Evolutionary conservation across 2,797 vertebrate genomes (phyloP).

Genomic region (Melanotaenia parkinsoni): DNA sequence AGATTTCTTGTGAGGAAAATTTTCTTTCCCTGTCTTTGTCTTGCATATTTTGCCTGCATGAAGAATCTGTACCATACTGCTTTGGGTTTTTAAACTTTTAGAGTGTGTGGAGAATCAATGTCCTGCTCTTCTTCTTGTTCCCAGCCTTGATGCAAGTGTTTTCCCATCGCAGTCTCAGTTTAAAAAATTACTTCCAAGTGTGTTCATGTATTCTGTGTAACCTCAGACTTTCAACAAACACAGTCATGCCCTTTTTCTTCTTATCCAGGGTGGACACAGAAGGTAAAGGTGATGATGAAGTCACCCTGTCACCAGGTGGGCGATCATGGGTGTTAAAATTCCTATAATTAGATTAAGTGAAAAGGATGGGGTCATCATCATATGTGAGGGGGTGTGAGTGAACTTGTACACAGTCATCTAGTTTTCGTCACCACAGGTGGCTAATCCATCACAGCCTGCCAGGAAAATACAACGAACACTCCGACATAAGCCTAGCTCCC

Average conservation of each 20-base stretch:
- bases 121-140: conserved; percentile 44
- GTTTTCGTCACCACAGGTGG: conserved; percentile 72
- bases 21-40: conserved; percentile 35
- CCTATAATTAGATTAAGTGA: conserved; percentile 72
- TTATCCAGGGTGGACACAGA: conserved; percentile 17
- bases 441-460: conserved; percentile 71
- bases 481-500: conserved; percentile 61
- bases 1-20: conserved; percentile 29
- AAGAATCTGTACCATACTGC: conserved; percentile 59
- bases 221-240: conserved; percentile 10
- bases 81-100: conserved; percentile 42
- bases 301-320: conserved; percentile 70
- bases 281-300: conserved; percentile 58
- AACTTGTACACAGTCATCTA: conserved; percentile 16
- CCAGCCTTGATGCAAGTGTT: conserved; percentile 22
- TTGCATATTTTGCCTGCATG: conserved; percentile 46
- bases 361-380: conserved; percentile 58
- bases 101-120: conserved; percentile 64
- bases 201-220: conserved; percentile 16
- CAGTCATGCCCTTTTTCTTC: neutral
- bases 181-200: conserved; percentile 26
- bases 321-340: conserved; percentile 54
- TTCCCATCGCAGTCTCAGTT: conserved; percentile 1
- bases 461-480: conserved; percentile 60
- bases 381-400: conserved; percentile 16